These are phyloP conservation scores for Proisotoma minuta DNA, from an alignment of 2,888 invertebrate genomes.

Conservation along the genomic window DNA sequence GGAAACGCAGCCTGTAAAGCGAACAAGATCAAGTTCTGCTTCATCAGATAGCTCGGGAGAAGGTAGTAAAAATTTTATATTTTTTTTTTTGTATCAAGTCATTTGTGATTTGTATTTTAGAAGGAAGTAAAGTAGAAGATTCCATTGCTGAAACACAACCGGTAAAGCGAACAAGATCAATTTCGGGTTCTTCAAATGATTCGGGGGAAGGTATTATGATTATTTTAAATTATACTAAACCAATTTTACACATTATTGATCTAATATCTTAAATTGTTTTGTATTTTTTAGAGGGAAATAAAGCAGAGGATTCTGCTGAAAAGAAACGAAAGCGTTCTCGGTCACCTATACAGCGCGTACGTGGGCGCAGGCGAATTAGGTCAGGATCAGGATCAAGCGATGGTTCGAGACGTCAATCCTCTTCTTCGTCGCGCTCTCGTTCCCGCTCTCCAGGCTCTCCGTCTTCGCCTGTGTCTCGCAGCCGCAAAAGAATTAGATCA, in stretches of 20 bases:
- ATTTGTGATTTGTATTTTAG: not conserved
- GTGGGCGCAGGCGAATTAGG: too few relatives aligned
- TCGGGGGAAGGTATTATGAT: not conserved
- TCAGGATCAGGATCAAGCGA: too few relatives aligned
- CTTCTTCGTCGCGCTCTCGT: conserved; percentile 50
- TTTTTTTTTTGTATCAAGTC: conserved; percentile 15
- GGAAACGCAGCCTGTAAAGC: conserved; percentile 19
- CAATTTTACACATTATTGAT: too few relatives aligned
- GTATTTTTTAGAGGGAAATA: too few relatives aligned
- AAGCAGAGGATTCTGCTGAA: too few relatives aligned
- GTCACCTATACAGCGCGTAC: too few relatives aligned
- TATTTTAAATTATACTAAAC: too few relatives aligned
- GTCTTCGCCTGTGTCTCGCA: not conserved
- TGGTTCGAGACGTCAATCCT: too few relatives aligned
- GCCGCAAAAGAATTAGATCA: not conserved
- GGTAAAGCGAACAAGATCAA: conserved; percentile 18
- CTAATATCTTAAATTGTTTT: too few relatives aligned
- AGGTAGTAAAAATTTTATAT: conserved; percentile 9
- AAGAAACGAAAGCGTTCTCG: too few relatives aligned
- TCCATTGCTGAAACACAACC: conserved; percentile 4
- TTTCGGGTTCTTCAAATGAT: not conserved
- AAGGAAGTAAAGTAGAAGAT: not conserved
- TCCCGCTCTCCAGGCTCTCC: conserved; percentile 44
- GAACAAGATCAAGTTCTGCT: conserved; percentile 39
- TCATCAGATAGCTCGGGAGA: not conserved